phyloP scores from a whole-genome alignment of 2,888 invertebrate species.

The Mechanitis messenoides region DNA sequence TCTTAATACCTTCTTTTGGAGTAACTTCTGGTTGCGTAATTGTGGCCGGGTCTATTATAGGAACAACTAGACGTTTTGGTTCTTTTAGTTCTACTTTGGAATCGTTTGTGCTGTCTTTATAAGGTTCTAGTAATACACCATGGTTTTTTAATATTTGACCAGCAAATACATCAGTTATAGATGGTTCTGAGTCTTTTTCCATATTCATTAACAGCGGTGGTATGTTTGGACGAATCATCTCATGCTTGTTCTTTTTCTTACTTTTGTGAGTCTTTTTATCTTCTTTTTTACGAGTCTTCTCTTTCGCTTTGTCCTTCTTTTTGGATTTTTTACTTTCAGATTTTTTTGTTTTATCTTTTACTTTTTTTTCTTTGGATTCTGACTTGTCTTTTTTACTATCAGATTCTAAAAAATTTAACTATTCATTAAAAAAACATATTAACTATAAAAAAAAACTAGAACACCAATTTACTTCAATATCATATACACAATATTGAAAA shows the following conservation, averaged over 20 bases:
- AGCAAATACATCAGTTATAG: slow-evolving; percentile 79
- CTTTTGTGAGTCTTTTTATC: slow-evolving; percentile 66
- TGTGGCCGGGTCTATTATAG: slow-evolving; percentile 66
- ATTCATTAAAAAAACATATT: neutral
- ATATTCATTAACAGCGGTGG: slow-evolving; percentile 70
- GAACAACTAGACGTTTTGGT: slow-evolving; percentile 55
- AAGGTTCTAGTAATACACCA: slow-evolving; percentile 53
- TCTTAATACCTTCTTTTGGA: slow-evolving; percentile 32
- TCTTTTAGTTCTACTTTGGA: slow-evolving; percentile 45
- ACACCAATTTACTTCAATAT: no score
- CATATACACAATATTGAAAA: neutral
- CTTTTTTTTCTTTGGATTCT: slow-evolving; percentile 67
- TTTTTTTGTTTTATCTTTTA: slow-evolving; percentile 59
- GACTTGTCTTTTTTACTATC: slow-evolving; percentile 55
- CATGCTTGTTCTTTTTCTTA: slow-evolving; percentile 64
- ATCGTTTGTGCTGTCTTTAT: slow-evolving; percentile 48
- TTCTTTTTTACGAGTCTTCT: slow-evolving; percentile 54
- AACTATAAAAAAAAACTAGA: no score
- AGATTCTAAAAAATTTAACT: slow-evolving; percentile 35
- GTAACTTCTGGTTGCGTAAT: slow-evolving; percentile 42
- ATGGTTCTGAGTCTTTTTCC: slow-evolving; percentile 69
- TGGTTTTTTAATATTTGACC: slow-evolving; percentile 77
- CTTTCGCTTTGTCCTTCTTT: slow-evolving; percentile 61
- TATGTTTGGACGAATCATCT: slow-evolving; percentile 64
- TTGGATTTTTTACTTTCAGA: slow-evolving; percentile 59